Conservation (phyloP, 2,888 invertebrate genomes). For the Eupithecia subumbrata region DNA sequence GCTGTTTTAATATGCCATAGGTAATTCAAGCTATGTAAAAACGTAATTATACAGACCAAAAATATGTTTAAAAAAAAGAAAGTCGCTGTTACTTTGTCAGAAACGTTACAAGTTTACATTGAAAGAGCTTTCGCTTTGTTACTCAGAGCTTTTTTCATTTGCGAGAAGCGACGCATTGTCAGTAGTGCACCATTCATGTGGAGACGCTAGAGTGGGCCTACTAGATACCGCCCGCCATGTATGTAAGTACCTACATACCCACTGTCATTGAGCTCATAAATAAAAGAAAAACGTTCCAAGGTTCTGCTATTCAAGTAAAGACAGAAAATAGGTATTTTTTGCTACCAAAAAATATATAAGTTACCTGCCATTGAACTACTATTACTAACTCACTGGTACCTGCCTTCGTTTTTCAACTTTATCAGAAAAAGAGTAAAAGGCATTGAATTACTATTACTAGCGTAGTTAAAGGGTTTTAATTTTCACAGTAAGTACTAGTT, state of each 20-base stretch:
- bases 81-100: conserved; percentile 45
- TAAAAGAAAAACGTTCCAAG: background rate
- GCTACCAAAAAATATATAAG: background rate
- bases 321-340: background rate
- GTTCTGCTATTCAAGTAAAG: background rate
- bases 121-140: conserved; percentile 65
- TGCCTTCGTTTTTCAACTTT: background rate
- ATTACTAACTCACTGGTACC: too few relatives aligned
- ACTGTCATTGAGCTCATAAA: background rate
- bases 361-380: too few relatives aligned
- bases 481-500: background rate
- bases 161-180: conserved; percentile 58
- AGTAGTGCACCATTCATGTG: conserved; percentile 48
- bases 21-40: background rate
- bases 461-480: too few relatives aligned
- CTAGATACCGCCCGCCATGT: background rate
- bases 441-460: too few relatives aligned
- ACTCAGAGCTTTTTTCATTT: conserved; percentile 63
- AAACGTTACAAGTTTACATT: conserved; percentile 53
- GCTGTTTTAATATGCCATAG: background rate
- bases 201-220: background rate
- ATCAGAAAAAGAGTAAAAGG: too few relatives aligned
- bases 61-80: background rate
- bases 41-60: background rate
- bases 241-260: background rate